phyloP scores from a whole-genome alignment of 1,140 invertebrate species.

The Eupeodes corollae region DNA sequence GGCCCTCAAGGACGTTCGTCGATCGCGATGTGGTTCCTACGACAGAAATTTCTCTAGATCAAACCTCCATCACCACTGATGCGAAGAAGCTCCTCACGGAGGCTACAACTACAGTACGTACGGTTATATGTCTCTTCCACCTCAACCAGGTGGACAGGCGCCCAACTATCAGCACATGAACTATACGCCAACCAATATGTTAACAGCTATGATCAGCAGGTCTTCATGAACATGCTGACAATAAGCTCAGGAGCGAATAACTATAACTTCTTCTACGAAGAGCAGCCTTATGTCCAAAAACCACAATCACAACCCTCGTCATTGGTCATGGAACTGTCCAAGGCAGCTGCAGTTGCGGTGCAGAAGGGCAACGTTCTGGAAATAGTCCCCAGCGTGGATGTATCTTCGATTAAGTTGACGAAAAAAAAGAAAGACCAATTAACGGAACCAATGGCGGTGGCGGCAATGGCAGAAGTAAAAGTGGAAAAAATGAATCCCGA shows the following conservation, averaged over 20 bases:
- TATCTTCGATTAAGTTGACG: background rate
- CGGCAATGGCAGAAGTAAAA: constrained; percentile 14
- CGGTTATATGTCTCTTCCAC: constrained; percentile 19
- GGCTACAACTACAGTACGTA: constrained; percentile 13
- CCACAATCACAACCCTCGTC: background rate
- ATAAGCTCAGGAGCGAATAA: background rate
- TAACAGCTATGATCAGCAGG: background rate
- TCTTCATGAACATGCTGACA: constrained; percentile 5
- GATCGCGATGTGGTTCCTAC: constrained; percentile 13
- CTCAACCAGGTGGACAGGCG: background rate
- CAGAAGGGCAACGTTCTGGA: constrained; percentile 34
- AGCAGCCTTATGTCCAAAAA: background rate
- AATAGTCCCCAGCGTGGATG: constrained; percentile 19
- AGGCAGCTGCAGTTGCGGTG: constrained; percentile 20
- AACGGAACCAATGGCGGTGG: background rate
- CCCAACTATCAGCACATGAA: constrained; percentile 12
- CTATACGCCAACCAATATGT: constrained; percentile 22
- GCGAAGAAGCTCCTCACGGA: constrained; percentile 21
- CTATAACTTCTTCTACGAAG: background rate
- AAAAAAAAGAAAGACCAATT: background rate
- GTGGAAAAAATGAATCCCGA: background rate
- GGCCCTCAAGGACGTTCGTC: constrained; percentile 8
- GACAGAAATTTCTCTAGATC: constrained; percentile 20
- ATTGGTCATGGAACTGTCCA: constrained; percentile 17
- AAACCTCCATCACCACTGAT: constrained; percentile 33